Evolutionary conservation across 1,140 invertebrate genomes (phyloP).

Genomic region (Hylaeus anthracinus): DNA sequence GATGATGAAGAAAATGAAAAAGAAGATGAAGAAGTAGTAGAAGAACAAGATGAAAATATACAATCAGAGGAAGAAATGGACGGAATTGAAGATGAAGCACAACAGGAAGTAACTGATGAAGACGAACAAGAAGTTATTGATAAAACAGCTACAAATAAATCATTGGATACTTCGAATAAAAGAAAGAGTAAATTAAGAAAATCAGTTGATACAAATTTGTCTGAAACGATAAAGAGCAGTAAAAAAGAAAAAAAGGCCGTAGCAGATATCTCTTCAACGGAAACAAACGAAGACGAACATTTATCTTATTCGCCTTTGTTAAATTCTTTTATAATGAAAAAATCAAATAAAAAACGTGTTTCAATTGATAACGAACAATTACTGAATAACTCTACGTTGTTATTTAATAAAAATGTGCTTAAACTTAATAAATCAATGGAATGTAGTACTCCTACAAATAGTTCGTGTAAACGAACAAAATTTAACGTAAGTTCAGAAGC

Average conservation of each 20-base stretch:
- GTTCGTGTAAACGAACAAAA: background rate
- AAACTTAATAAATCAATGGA: conserved; percentile 24
- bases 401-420: conserved; percentile 10
- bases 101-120: background rate
- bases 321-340: background rate
- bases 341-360: conserved; percentile 4
- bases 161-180: background rate
- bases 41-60: conserved; percentile 21
- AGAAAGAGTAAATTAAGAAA: conserved; percentile 12
- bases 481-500: conserved; percentile 2
- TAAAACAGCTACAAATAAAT: background rate
- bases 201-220: background rate
- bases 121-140: background rate
- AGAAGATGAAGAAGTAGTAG: conserved; percentile 18
- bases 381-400: conserved; percentile 20
- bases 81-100: background rate
- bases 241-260: background rate
- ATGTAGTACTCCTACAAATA: conserved; percentile 58
- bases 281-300: background rate
- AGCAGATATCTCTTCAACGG: background rate
- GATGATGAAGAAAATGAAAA: conserved; percentile 31
- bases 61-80: background rate
- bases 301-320: background rate
- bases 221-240: background rate
- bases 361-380: background rate